A percentile compares a stretch with the other conserved stretches of the same genome.
Conservation (phyloP, 92 coral and sea anemone genomes). For the Palythoa heliodiscus region DNA sequence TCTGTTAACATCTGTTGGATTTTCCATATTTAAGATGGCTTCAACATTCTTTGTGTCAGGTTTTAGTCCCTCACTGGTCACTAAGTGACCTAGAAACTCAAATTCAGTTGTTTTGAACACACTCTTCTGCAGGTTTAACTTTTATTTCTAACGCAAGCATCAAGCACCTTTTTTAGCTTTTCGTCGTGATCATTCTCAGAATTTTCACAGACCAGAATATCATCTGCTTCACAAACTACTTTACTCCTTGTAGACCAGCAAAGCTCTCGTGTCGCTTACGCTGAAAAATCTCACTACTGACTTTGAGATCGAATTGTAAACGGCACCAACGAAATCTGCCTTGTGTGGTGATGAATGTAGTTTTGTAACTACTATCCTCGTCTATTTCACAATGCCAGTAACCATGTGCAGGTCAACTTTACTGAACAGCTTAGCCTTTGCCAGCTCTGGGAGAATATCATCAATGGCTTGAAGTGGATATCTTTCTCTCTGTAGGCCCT, state of each 20-base stretch:
- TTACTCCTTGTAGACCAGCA: slow-evolving; percentile 35
- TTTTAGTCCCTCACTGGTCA: slow-evolving; percentile 38
- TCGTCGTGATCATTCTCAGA: slow-evolving; percentile 26
- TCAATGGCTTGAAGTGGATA: slow-evolving; percentile 49
- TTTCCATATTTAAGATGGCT: slow-evolving; percentile 32
- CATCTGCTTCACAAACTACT: slow-evolving; percentile 43
- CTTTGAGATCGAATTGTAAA: neutral
- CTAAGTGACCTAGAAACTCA: slow-evolving; percentile 4
- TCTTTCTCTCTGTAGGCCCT: slow-evolving; percentile 41
- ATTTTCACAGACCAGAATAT: slow-evolving; percentile 39
- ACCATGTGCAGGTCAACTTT: slow-evolving; percentile 20
- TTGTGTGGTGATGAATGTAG: neutral
- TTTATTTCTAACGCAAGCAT: slow-evolving; percentile 31
- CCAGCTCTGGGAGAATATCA: too few species aligned
- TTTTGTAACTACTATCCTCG: slow-evolving; percentile 2
- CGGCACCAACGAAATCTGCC: slow-evolving; percentile 1
- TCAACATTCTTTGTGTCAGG: slow-evolving; percentile 45
- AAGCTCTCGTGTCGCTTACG: slow-evolving; percentile 43
- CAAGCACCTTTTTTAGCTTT: slow-evolving; percentile 17
- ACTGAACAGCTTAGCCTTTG: slow-evolving; percentile 42
- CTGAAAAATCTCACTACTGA: slow-evolving; percentile 36
- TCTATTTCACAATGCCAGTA: slow-evolving; percentile 13
- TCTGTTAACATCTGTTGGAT: slow-evolving; percentile 32
- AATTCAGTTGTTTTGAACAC: neutral
- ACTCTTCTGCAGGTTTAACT: slow-evolving; percentile 20